Percentiles rank a stretch among this genome's conserved stretches.
phyloP scores from a whole-genome alignment of 2,113 vertebrate genomes.

The Ardeotis arabs region DNA sequence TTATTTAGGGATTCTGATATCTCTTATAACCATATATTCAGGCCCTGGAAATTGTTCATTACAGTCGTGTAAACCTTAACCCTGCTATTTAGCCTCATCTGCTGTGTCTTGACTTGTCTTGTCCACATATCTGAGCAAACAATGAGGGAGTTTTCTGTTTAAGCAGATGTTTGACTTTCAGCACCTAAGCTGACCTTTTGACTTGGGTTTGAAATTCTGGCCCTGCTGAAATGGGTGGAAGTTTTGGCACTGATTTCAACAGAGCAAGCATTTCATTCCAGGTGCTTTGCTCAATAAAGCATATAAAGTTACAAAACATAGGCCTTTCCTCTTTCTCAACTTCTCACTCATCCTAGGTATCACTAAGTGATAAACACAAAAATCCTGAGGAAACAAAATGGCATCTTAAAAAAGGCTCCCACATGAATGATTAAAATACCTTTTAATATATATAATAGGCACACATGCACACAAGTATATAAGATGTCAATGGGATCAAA shows the following conservation, averaged over 20 bases:
- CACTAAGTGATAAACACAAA: slow-evolving; percentile 7
- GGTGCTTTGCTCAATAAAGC: slow-evolving; percentile 44
- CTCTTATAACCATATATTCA: not conserved
- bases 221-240: slow-evolving; percentile 34
- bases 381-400: slow-evolving; percentile 27
- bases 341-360: slow-evolving; percentile 31
- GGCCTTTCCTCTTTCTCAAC: slow-evolving; percentile 14
- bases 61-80: not conserved
- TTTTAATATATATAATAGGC: slow-evolving; percentile 20
- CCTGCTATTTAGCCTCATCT: not conserved
- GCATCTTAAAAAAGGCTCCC: not conserved
- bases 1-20: not conserved
- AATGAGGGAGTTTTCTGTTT: not conserved
- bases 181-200: slow-evolving; percentile 43
- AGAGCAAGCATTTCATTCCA: slow-evolving; percentile 29
- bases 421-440: slow-evolving; percentile 20
- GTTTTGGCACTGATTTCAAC: slow-evolving; percentile 37
- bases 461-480: not conserved
- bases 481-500: slow-evolving; percentile 53
- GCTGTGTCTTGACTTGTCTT: slow-evolving; percentile 11
- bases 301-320: slow-evolving; percentile 41
- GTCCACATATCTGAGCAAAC: not conserved
- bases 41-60: not conserved
- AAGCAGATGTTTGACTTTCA: slow-evolving; percentile 51
- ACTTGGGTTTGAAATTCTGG: slow-evolving; percentile 46